Percentiles rank a stretch among this genome's conserved stretches.
Evolutionary conservation across 2,888 invertebrate genomes (phyloP).

Genomic region (Tiphia femorata): DNA sequence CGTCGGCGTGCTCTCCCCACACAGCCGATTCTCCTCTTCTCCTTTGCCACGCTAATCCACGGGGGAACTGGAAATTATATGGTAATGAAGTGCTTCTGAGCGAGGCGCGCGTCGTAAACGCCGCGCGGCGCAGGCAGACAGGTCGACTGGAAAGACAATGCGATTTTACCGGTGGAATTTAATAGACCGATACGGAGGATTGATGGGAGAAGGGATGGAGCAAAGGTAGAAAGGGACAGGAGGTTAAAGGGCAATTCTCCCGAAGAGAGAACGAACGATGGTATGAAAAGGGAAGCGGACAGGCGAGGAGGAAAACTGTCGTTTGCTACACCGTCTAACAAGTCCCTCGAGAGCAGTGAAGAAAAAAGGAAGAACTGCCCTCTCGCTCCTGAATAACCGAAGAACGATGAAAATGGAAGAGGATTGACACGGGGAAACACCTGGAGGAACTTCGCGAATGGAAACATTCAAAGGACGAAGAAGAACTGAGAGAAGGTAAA

Average conservation of each 20-base stretch:
- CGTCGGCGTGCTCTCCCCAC: too few relatives aligned
- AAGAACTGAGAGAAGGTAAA: conserved; percentile 9
- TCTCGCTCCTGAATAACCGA: too few relatives aligned
- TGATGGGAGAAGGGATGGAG: neutral
- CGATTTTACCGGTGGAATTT: conserved; percentile 48
- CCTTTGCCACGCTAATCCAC: conserved; percentile 41
- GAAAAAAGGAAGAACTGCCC: too few relatives aligned
- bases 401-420: neutral
- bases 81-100: conserved; percentile 49
- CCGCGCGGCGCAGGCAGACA: too few relatives aligned
- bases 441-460: neutral
- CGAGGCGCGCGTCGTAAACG: conserved; percentile 26
- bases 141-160: conserved; percentile 54
- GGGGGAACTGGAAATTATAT: conserved; percentile 50
- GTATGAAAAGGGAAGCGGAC: neutral
- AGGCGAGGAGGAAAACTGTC: too few relatives aligned
- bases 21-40: too few relatives aligned
- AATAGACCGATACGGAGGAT: conserved; percentile 36
- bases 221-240: neutral
- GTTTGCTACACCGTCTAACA: too few relatives aligned
- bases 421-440: neutral
- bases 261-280: neutral
- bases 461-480: neutral
- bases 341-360: too few relatives aligned
- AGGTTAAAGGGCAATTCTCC: too few relatives aligned